Percentiles rank a stretch among this genome's conserved stretches.
Conservation (phyloP, 2,888 invertebrate genomes). For the Ormia ochracea region DNA sequence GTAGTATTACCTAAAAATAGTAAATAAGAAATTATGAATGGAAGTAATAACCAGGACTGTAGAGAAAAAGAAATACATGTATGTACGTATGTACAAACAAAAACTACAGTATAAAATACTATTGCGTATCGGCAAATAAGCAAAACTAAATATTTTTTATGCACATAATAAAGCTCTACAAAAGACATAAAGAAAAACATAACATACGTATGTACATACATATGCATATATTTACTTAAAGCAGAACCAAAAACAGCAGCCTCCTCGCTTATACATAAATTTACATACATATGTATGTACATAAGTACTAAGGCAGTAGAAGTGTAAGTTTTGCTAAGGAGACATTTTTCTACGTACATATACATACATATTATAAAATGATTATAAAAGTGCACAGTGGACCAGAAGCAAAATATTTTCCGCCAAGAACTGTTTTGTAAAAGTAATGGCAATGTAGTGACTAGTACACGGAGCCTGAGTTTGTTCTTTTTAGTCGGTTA, state of each 20-base stretch:
- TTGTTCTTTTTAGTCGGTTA: too few relatives aligned
- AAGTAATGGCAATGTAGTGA: background rate
- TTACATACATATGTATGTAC: background rate
- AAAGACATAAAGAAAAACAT: too few relatives aligned
- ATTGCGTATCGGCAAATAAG: conserved; percentile 6
- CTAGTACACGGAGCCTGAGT: too few relatives aligned
- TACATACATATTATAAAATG: background rate
- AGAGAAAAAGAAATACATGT: background rate
- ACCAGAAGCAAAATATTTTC: background rate
- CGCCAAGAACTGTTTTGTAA: background rate
- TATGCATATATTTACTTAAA: conserved; percentile 17
- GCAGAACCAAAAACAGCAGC: background rate
- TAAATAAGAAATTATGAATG: conserved; percentile 29
- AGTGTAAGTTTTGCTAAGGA: background rate
- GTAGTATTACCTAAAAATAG: conserved; percentile 77
- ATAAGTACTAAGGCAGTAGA: conserved; percentile 34
- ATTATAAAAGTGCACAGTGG: background rate
- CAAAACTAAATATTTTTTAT: conserved; percentile 12
- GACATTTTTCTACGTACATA: too few relatives aligned
- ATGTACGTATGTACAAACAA: conserved; percentile 4
- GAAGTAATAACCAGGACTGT: background rate
- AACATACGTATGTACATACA: background rate
- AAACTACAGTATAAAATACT: conserved; percentile 1
- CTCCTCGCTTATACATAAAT: too few relatives aligned
- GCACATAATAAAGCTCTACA: conserved; percentile 18